phyloP scores from a whole-genome alignment of 2,113 vertebrate genomes.

The Chrysemys picta region DNA sequence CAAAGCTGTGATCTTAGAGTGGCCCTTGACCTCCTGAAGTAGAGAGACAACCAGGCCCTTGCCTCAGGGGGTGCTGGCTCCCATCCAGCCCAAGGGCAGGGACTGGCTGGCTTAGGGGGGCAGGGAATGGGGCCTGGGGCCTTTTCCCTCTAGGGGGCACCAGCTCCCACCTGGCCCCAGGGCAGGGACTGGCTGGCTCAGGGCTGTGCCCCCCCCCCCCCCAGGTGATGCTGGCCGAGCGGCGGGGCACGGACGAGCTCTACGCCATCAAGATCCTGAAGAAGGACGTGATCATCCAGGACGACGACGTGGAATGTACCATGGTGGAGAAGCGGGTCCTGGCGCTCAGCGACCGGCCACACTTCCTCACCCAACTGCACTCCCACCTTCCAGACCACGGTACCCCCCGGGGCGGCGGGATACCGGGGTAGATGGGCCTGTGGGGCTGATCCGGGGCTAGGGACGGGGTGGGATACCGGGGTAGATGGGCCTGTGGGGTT shows the following conservation, averaged over 20 bases:
- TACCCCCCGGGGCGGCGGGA: conserved; percentile 33
- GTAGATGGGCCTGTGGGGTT: not conserved
- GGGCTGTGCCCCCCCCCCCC: not conserved
- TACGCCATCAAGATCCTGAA: conserved; percentile 93
- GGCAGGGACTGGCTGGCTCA: not conserved
- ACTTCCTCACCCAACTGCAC: conserved; percentile 92
- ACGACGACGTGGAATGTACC: conserved; percentile 94
- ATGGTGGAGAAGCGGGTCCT: conserved; percentile 92
- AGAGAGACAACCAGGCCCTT: not conserved
- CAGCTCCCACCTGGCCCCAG: not conserved
- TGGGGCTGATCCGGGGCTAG: not conserved
- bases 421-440: not conserved
- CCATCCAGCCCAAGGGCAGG: too few relatives aligned
- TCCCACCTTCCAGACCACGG: conserved; percentile 92
- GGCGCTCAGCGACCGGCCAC: conserved; percentile 84
- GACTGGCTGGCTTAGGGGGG: too few relatives aligned
- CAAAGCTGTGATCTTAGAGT: conserved; percentile 92
- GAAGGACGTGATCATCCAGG: conserved; percentile 93
- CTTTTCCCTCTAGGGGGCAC: not conserved
- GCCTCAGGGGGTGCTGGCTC: not conserved
- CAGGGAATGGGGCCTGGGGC: not conserved
- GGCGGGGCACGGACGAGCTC: conserved; percentile 85
- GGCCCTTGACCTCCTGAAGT: conserved; percentile 84
- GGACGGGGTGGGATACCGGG: not conserved
- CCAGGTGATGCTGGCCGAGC: conserved; percentile 92